phyloP scores from a whole-genome alignment of 2,888 invertebrate species.

The Zhuqinia jingwanae region DNA sequence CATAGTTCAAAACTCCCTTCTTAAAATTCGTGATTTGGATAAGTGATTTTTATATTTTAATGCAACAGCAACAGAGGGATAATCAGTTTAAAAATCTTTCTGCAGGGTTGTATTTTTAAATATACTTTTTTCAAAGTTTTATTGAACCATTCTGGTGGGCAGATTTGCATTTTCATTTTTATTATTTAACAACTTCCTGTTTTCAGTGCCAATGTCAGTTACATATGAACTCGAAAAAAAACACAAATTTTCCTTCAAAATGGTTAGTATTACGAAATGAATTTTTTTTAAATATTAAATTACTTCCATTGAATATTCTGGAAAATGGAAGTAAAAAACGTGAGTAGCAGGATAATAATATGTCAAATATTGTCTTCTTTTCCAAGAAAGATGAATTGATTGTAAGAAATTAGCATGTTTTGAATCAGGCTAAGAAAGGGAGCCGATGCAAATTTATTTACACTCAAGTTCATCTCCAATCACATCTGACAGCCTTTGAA shows the following conservation, averaged over 20 bases:
- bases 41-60: slow-evolving; percentile 28
- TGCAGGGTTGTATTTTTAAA: neutral
- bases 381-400: neutral
- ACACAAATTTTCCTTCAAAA: no score
- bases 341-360: no score
- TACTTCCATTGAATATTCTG: no score
- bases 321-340: no score
- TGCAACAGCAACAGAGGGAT: neutral
- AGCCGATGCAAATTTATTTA: slow-evolving; percentile 7
- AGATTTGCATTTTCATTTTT: neutral
- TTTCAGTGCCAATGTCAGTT: slow-evolving; percentile 27
- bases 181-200: slow-evolving; percentile 49
- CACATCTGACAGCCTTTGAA: no score
- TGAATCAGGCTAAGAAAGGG: no score
- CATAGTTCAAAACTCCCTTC: no score
- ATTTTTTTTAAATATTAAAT: no score
- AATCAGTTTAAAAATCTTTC: slow-evolving; percentile 26
- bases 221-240: no score
- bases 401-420: neutral
- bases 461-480: slow-evolving; percentile 45
- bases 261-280: no score
- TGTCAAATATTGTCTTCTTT: no score
- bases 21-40: neutral
- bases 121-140: neutral
- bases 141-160: neutral